Evolutionary conservation across 2,113 vertebrate species (phyloP).

Genomic region (Corythoichthys haematopterus): DNA sequence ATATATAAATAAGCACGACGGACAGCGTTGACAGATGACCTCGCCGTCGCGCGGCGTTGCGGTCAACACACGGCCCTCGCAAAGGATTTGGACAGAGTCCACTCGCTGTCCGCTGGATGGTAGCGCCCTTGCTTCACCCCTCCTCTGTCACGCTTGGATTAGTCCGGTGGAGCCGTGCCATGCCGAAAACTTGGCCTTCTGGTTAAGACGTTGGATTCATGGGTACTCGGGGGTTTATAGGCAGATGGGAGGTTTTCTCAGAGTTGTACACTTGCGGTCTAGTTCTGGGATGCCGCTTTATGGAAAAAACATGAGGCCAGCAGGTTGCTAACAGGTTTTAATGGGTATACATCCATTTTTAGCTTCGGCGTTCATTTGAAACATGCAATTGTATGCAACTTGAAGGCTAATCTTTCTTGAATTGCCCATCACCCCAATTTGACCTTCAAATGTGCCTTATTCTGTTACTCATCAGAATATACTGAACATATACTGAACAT

Average conservation of each 20-base stretch:
- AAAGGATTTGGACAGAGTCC: constrained; percentile 50
- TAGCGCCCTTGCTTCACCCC: constrained; percentile 49
- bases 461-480: no score
- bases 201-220: neutral
- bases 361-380: neutral
- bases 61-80: constrained; percentile 42
- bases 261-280: neutral
- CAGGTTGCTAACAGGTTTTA: neutral
- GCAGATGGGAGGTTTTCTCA: neutral
- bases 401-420: neutral
- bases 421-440: neutral
- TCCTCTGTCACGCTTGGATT: neutral
- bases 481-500: no score
- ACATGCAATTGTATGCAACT: neutral
- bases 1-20: constrained; percentile 9
- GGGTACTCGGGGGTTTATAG: neutral
- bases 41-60: constrained; percentile 52
- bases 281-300: neutral
- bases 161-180: neutral
- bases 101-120: constrained; percentile 56
- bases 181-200: neutral
- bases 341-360: neutral
- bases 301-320: constrained; percentile 1
- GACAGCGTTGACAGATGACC: constrained; percentile 42
- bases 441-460: no score